Evolutionary conservation across 2,888 invertebrate genomes (phyloP), one percentile per base, ranked within the genome.

Genomic region (Ethmia dodecea): DNA sequence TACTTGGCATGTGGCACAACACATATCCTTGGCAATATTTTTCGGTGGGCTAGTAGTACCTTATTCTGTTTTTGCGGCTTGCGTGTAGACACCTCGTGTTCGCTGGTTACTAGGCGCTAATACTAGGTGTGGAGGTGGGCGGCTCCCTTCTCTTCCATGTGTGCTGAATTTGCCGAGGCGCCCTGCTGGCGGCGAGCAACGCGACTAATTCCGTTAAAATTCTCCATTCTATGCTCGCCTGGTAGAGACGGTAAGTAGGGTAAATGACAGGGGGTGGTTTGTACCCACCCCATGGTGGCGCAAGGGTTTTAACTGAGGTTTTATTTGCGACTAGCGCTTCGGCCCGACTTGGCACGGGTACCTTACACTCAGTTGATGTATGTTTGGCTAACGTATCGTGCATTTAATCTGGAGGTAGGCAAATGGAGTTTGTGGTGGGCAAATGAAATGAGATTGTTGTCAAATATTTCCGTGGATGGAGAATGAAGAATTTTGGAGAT

Each of bases 151-250:
- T 65, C 64, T 63, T 66, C 62, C 72, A 67, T 72, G 68, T 74
- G 73, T 68, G 55, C 59, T 58, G 78, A 78, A 81, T 80, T 72
- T 79, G 81, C 80, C 73, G 72, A 70, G 84, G 81, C 84, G 84
- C 84, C 84, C 77, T 70, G 73, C 72, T 70, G 83, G 74, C 83
- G 84, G 73, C 57, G 54, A 46, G 48, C 50, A 47, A 67, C 61
- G 65, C 74, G 70, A 79, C 80, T 83, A 84, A 86, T 84, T 84
- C 81, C 78, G 81, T 83, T 84, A 81, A 84, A 86, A 86, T 80
- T 83, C 80, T 77, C 73, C 62, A 65, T 59, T 55, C 70, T 77
- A 77, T 83, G 77, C 69, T 70, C 60, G 74, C 79, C 80, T 81
- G 71, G 81, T 77, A 73, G 69, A 61, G 48, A 45, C 56, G 56